Conservation (phyloP, 35 echinoderm and acorn worm genomes). For the Lytechinus variegatus region DNA sequence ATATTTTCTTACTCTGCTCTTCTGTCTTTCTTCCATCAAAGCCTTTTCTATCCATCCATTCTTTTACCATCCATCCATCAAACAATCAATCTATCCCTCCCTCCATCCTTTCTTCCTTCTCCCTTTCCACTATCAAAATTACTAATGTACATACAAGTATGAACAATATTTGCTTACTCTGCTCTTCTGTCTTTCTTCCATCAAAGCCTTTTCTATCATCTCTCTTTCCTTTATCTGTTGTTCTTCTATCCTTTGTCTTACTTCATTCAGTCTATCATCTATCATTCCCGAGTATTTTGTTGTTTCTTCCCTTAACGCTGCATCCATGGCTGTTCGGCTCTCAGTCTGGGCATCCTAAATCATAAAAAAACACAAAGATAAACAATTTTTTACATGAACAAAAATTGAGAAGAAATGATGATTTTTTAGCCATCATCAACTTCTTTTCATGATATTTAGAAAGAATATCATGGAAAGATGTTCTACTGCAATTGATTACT, state of each 20-base stretch:
- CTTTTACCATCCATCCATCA: no score
- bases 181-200: slow-evolving; percentile 60
- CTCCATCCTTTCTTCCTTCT: not conserved
- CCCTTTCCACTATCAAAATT: not conserved
- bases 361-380: not conserved
- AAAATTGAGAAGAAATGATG: no score
- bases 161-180: slow-evolving; percentile 1
- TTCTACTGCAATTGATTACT: no score
- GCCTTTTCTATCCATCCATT: no score
- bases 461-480: no score
- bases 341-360: slow-evolving; percentile 47
- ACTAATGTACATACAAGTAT: not conserved
- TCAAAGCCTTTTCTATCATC: slow-evolving; percentile 54
- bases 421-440: no score
- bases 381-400: not conserved
- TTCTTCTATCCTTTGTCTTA: slow-evolving; percentile 45
- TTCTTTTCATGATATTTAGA: no score
- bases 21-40: no score
- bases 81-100: no score
- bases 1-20: slow-evolving; percentile 47
- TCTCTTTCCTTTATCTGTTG: slow-evolving; percentile 48
- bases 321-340: slow-evolving; percentile 32
- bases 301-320: slow-evolving; percentile 48
- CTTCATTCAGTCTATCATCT: slow-evolving; percentile 49
- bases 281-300: slow-evolving; percentile 50